Percentiles rank a stretch among this genome's conserved stretches.
Evolutionary conservation across 2,113 vertebrate genomes (phyloP).

Genomic region (cattle (Bos taurus)): ARS-UCD2.0 NC_037335.1:87355001-87355500

Average conservation of each 20-base stretch:
- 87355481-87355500: not conserved
- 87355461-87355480: not conserved
- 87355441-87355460: not conserved
- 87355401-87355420: not conserved
- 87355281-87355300: not conserved
- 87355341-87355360: not conserved
- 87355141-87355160: not conserved
- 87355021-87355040: not conserved
- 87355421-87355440: not conserved
- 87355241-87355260: not conserved
- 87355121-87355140: not conserved
- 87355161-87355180: not conserved
- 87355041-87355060: not conserved
- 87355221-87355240: not conserved
- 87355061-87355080: not conserved
- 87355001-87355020: accelerated
- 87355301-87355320: not conserved
- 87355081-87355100: not conserved
- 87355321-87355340: not conserved
- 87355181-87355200: not conserved
- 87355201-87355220: not conserved
- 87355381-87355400: not conserved
- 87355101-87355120: not conserved
- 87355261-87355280: not conserved
- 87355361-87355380: not conserved